Percentiles rank a stretch among this genome's conserved stretches.
phyloP scores from a whole-genome alignment of 2,113 vertebrate species.

The Myotis brandtii region DNA sequence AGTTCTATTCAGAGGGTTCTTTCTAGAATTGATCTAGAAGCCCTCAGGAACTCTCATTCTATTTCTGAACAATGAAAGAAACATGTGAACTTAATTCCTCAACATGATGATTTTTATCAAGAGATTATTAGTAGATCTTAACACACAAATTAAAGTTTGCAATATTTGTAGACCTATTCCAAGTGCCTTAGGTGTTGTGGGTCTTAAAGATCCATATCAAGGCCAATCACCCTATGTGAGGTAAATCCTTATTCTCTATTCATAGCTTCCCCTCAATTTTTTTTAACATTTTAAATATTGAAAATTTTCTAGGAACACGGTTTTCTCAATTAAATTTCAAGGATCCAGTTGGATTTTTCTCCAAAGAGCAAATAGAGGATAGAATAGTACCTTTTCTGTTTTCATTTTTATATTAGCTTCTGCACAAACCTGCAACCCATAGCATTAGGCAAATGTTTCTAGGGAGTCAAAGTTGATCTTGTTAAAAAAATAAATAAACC shows the following conservation, averaged over 20 bases:
- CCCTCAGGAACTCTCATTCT: background rate
- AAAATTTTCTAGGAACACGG: background rate
- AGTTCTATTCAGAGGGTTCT: background rate
- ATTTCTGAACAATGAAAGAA: background rate
- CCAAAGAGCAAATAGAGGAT: background rate
- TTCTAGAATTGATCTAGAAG: background rate
- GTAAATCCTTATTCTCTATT: background rate
- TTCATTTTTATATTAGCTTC: background rate
- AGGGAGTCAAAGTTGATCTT: background rate
- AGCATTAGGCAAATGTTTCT: background rate
- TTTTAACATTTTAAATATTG: background rate
- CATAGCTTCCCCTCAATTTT: background rate
- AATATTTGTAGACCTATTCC: background rate
- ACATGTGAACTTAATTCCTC: background rate
- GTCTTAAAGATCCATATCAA: background rate
- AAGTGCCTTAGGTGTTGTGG: background rate
- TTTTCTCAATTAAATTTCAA: background rate
- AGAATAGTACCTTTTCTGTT: background rate
- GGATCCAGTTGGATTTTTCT: background rate
- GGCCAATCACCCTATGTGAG: background rate
- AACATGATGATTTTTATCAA: slow-evolving; percentile 4
- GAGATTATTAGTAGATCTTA: background rate
- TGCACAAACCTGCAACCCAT: background rate
- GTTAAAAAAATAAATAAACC: background rate
- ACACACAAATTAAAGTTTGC: background rate